Base-by-base conservation (phyloP, 2,797 vertebrate genomes). In the Cryptoprocta ferox region DNA sequence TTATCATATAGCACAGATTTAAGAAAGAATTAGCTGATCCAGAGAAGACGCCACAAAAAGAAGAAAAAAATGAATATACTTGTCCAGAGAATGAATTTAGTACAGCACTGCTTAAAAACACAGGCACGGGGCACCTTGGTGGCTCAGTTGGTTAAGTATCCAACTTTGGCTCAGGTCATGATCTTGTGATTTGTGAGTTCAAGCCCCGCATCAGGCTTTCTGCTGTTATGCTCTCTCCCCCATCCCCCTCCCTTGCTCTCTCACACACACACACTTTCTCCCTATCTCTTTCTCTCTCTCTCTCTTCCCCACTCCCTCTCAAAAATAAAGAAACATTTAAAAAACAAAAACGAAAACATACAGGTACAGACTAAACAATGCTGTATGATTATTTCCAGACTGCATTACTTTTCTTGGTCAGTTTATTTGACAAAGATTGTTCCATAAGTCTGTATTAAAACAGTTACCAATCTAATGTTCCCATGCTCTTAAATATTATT, bases 341-440 rank as follows among this genome's bases (percentile, higher is more conserved):
- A 59, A 59, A 59, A 9, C 56, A 59, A 59, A 59, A 24, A 24
- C 56, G 18, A 53, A 78, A 96, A 94, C 63, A 75, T 45, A 89
- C 7, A 96, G 19, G 5, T 42, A 86, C 14, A 96, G 42, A 92
- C 9, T 79, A 87, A 95, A 83, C 24, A 91, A 85, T 26, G 15
- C 15, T 91, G 1, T 21, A 68, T 9, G 16, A 53, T 84, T 87
- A 91, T 84, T 97, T 93, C 16, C 71, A 28, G 37, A 73, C 7
- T 59, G 26, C 30, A 93, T 61, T 94, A 65, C 92, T 95, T 95
- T 86, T 81, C 53, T 81, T 65, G 35, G 48, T 89, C 80, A 96
- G 85, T 42, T 95, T 94, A 92, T 53, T 61, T 84, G 26, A 91
- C 21, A 76, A 93, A 88, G 48, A 78, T 6, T 82, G 56, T 6